Percentiles rank a stretch among this genome's conserved stretches.
phyloP scores from a whole-genome alignment of 1,140 invertebrate species.

The Pygmarrhopalites habei region DNA sequence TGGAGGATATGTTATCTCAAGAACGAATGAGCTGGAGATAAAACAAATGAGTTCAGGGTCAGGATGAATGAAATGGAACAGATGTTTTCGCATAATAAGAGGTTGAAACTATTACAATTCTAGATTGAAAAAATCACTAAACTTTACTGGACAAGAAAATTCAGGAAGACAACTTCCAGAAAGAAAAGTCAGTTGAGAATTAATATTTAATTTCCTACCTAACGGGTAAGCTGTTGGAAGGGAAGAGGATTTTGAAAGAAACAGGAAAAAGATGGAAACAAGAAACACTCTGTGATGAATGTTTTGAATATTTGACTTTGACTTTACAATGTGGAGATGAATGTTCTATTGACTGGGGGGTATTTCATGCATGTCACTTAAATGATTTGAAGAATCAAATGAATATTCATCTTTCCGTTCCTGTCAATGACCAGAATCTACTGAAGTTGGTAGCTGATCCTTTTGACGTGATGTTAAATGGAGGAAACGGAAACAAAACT shows the following conservation, averaged over 20 bases:
- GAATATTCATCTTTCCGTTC: conserved; percentile 14
- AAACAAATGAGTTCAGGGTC: conserved; percentile 8
- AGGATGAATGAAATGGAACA: conserved; percentile 14
- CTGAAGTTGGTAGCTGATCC: conserved; percentile 14
- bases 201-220: conserved; percentile 14
- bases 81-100: not conserved
- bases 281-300: not conserved
- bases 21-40: not conserved
- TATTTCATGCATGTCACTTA: no score
- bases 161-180: no score
- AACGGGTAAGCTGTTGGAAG: conserved; percentile 7
- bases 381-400: not conserved
- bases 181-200: no score
- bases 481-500: not conserved
- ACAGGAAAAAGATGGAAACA: not conserved
- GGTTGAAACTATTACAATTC: not conserved
- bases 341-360: no score
- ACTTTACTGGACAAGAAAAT: no score
- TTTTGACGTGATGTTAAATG: conserved; percentile 8
- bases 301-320: conserved; percentile 20
- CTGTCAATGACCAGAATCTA: not conserved
- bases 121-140: conserved; percentile 14
- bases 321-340: conserved; percentile 6
- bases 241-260: not conserved
- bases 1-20: conserved; percentile 9